phyloP scores from a whole-genome alignment of 2,888 invertebrate genomes.

The Drosophila rubida region DNA sequence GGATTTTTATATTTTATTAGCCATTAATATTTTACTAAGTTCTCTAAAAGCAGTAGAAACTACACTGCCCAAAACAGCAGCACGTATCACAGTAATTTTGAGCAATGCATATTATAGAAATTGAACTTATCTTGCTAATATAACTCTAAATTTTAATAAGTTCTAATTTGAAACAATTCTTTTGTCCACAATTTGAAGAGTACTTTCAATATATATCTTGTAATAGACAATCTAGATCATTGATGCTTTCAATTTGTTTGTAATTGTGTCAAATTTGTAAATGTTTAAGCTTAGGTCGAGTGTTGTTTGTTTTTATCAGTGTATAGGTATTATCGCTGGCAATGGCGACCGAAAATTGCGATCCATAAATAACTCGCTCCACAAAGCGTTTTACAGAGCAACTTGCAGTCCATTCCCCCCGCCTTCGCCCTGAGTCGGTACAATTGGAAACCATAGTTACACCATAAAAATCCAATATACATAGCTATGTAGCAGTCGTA shows the following conservation, averaged over 20 bases:
- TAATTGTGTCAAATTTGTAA: background rate
- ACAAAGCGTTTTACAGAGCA: conserved; percentile 42
- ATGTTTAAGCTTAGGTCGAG: background rate
- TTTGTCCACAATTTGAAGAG: too few relatives aligned
- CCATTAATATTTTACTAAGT: conserved; percentile 63
- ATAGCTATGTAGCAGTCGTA: conserved; percentile 42
- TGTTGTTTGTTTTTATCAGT: conserved; percentile 5
- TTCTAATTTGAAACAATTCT: too few relatives aligned
- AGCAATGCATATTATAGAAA: too few relatives aligned
- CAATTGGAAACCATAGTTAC: conserved; percentile 71
- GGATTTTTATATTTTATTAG: conserved; percentile 67
- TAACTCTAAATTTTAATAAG: too few relatives aligned
- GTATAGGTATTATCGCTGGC: conserved; percentile 13
- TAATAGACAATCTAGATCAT: too few relatives aligned
- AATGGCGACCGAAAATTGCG: conserved; percentile 35
- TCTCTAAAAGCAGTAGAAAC: background rate
- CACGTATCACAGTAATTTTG: background rate
- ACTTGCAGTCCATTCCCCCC: background rate
- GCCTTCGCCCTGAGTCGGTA: background rate
- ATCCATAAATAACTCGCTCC: conserved; percentile 64
- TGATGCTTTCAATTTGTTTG: too few relatives aligned
- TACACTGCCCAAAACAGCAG: background rate
- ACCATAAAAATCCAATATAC: conserved; percentile 75
- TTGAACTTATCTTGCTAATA: too few relatives aligned
- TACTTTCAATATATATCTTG: too few relatives aligned